A percentile compares a stretch with the other conserved stretches of the same genome.
These are phyloP conservation scores for Coboldia fuscipes DNA, from an alignment of 1,140 invertebrate genomes.

Conservation along the genomic window DNA sequence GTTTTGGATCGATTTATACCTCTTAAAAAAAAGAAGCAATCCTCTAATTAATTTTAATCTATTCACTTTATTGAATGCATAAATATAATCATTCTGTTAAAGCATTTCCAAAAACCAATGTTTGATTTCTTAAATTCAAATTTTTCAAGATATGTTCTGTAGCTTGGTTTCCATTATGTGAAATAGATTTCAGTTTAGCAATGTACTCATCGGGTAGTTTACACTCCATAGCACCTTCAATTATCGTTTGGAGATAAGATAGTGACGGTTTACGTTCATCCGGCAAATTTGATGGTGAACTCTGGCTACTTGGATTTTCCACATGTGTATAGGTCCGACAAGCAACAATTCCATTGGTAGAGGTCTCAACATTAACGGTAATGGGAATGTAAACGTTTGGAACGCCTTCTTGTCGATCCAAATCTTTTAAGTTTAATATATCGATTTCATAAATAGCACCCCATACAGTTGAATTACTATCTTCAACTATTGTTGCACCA, in stretches of 20 bases:
- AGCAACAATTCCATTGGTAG: conserved; percentile 23
- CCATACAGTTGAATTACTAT: conserved; percentile 34
- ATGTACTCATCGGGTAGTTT: conserved; percentile 42
- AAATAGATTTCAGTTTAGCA: conserved; percentile 31
- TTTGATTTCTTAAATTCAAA: too few species aligned
- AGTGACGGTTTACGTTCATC: conserved; percentile 30
- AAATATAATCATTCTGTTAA: too few species aligned
- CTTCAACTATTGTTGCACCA: conserved; percentile 50
- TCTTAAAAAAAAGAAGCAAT: too few species aligned
- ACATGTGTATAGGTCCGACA: conserved; percentile 52
- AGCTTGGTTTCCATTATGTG: too few species aligned
- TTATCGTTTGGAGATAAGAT: conserved; percentile 32
- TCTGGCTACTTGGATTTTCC: too few species aligned
- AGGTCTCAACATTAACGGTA: conserved; percentile 30
- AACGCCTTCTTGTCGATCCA: conserved; percentile 66
- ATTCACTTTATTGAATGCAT: too few species aligned
- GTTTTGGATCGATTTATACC: too few species aligned
- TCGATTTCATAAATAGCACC: conserved; percentile 60
- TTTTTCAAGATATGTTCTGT: too few species aligned
- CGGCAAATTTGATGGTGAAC: too few species aligned
- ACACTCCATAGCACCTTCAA: conserved; percentile 37
- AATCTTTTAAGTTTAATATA: conserved; percentile 29
- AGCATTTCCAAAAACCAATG: too few species aligned
- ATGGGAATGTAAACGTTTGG: conserved; percentile 43
- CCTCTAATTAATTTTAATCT: too few species aligned